Percentiles rank a stretch among this genome's conserved stretches.
Conservation (phyloP, 2,797 vertebrate genomes). For the Phoeniculus purpureus region DNA sequence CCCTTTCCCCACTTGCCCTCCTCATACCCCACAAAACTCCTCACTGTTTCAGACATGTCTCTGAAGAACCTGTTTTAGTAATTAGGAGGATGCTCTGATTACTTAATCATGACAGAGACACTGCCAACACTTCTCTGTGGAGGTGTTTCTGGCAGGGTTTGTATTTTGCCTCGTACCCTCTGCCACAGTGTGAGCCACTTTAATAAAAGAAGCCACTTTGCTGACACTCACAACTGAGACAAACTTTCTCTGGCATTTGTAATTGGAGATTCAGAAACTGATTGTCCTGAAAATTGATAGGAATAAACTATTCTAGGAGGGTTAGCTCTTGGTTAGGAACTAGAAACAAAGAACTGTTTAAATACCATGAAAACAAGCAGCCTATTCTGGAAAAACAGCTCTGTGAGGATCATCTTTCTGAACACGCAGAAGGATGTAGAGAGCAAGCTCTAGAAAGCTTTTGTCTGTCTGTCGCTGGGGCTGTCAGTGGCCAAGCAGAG, state of each 20-base stretch:
- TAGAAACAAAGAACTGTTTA: not conserved
- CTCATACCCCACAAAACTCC: not conserved
- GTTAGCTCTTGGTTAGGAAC: constrained; percentile 7
- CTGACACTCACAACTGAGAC: not conserved
- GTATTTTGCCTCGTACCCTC: not conserved
- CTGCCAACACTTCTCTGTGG: not conserved
- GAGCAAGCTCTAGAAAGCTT: not conserved
- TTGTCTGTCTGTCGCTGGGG: not conserved
- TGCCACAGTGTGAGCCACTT: not conserved
- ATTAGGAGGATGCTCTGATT: not conserved
- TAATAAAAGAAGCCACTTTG: constrained; percentile 1
- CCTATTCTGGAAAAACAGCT: not conserved
- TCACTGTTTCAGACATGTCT: not conserved
- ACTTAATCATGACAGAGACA: not conserved
- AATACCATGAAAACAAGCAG: not conserved
- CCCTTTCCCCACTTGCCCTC: not conserved
- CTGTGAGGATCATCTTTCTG: not conserved
- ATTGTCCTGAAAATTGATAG: not conserved
- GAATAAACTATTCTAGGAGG: not conserved
- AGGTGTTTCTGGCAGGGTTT: not conserved
- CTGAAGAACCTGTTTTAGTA: not conserved
- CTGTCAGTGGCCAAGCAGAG: not conserved
- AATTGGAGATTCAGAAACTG: not conserved
- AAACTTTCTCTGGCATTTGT: not conserved
- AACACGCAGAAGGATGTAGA: not conserved